Conservation (phyloP, 2,113 vertebrate species). For the Bambusicola thoracicus region DNA sequence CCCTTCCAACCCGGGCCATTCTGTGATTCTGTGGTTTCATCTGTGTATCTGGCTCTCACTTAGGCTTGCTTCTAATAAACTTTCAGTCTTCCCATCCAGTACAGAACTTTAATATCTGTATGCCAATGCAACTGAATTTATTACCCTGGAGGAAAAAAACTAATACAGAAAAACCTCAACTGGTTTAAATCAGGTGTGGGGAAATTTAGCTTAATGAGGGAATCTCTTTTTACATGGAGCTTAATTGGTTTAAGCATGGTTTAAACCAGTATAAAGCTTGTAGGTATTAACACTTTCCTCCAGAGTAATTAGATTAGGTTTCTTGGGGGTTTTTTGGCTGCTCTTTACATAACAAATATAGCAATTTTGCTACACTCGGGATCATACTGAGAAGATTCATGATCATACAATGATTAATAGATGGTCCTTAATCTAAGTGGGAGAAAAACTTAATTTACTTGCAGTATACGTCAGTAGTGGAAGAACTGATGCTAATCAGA, state of each 20-base stretch:
- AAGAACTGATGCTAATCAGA: neutral
- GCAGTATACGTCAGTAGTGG: neutral
- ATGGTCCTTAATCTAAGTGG: neutral
- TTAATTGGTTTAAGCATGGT: slow-evolving; percentile 37
- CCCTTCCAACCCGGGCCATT: no score
- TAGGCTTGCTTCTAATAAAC: neutral
- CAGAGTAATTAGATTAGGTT: neutral
- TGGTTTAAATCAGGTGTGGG: neutral
- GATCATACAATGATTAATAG: neutral
- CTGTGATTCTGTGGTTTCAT: neutral
- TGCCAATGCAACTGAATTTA: neutral
- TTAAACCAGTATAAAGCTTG: slow-evolving; percentile 15
- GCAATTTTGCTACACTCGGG: neutral
- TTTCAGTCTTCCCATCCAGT: neutral
- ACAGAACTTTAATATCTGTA: neutral
- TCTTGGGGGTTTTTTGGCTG: neutral
- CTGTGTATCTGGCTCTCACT: neutral
- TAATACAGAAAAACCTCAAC: neutral
- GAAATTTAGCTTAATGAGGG: slow-evolving; percentile 4
- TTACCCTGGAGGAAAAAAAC: neutral
- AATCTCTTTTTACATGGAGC: neutral
- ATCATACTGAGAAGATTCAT: neutral
- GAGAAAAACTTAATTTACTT: neutral
- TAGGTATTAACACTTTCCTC: slow-evolving; percentile 25
- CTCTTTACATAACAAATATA: neutral